Evolutionary conservation across 1,140 invertebrate species (phyloP), one percentile per base, ranked within the genome.

Genomic region (Leptinotarsa texana): DNA sequence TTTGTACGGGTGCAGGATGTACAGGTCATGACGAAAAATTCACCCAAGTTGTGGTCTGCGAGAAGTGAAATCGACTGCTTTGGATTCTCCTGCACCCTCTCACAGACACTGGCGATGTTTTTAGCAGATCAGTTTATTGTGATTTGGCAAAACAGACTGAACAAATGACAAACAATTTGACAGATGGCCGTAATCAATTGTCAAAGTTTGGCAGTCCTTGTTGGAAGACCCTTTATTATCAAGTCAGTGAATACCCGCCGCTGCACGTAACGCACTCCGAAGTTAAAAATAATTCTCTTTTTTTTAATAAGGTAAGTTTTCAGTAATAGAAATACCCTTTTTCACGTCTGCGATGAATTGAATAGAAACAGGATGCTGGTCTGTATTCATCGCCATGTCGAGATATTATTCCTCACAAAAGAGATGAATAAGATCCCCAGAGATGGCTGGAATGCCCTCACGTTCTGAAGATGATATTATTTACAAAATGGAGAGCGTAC

Each of bases 251-350:
- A 42, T 42, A 42, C n/a, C 13, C 51, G 33, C 42, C 24, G 11
- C 66, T 66, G 63, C 63, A 66, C 24, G 15, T 5, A n/a, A 68
- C 24, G 42, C 66, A 42, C n/a, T 68, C 42, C 22, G 42, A 47
- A 68, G 66, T 68, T 68, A n/a, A 68, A 68, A 68, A 68, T 42
- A 18, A 68, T 68, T 68, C 18, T 68, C 42, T 68, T 68, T 68
- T 21, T 68, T 68, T 68, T 24, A 68, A 57, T 57, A 57, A 57
- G 51, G 17, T 57, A 57, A 57, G 51, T 57, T 57, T 57, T 57
- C 51, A 57, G 51, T 57, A 57, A 57, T 57, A 57, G n/a, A 57
- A 57, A 57, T 57, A 57, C 51, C 51, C 51, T 57, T 57, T 42
- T 57, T 57, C 15, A 57, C n/a, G 51, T 57, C 51, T 57, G n/a